Base-by-base conservation (phyloP, 2,113 vertebrate species). In the Sisor rabdophorus region DNA sequence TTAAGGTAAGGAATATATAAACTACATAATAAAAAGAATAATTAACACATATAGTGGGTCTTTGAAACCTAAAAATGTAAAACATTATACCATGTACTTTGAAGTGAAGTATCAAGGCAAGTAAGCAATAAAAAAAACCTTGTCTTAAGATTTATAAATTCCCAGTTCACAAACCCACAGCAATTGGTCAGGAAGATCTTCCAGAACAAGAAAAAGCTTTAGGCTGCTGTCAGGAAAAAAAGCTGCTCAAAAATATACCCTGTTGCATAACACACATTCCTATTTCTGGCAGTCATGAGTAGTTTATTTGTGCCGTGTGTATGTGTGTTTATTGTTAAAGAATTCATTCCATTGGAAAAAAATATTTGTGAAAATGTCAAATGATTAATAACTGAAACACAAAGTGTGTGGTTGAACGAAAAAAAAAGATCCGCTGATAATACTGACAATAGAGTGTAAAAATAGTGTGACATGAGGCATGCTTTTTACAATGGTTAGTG, bases 231-330 rank as follows among this genome's bases (percentile, higher is more conserved):
- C 89, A 89, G 86, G 15, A 82, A 82, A n/a, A 64, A 63, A 63
- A 40, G 19, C 30, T 40, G 60, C 2, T 1, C 2, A 61, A 3
- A 61, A 19, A 61, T 89, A 89, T 85, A 84, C 79, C 84, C 85
- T 84, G 84, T 89, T 89, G 85, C 84, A 89, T 89, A 89, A 89
- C 89, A 89, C 85, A 89, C 44, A 89, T 88, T 86, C 89, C 88
- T 47, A 63, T 24, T 67, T 67, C 24, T 88, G 87, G 58, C 16
- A 32, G 26, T 47, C 13, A 13, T 61, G 44, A 59, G 10, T 47
- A 63, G 54, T 19, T 48, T 73, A 17, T 8, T 22, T 40, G 40
- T 36, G 24, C 48, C 17, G 9, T 5, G 19, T 26, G 48, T 48
- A 47, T 50, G 9, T 5, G 19, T 26, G 48, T 48, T 47, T 50